Evolutionary conservation across 2,797 vertebrate species (phyloP).

Genomic region (Bradypodion pumilum): DNA sequence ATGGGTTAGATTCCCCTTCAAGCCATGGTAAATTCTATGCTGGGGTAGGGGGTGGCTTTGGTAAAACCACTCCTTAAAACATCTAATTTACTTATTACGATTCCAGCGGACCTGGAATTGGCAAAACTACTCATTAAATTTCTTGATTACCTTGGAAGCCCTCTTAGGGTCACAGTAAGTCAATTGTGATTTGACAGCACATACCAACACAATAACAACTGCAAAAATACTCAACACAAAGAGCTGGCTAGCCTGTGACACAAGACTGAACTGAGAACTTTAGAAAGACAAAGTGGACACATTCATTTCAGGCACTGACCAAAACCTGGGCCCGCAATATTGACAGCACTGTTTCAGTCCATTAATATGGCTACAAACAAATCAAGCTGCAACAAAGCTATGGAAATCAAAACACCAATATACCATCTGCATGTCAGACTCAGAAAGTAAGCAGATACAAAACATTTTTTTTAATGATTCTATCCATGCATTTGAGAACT

Average conservation of each 20-base stretch:
- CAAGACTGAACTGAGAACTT: not conserved
- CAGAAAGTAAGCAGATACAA: not conserved
- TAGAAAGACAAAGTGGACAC: not conserved
- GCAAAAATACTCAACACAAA: not conserved
- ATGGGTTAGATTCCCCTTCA: no score
- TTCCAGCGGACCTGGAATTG: no score
- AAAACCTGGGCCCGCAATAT: not conserved
- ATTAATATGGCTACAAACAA: not conserved
- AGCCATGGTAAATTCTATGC: no score
- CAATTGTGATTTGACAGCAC: no score
- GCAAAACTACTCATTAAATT: no score
- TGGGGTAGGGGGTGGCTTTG: no score
- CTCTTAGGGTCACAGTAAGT: no score
- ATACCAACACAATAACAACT: no score
- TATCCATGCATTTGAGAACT: not conserved
- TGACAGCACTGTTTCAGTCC: not conserved
- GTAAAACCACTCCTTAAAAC: no score
- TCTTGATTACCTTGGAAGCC: no score
- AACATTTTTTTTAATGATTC: not conserved
- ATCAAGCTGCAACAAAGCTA: not conserved
- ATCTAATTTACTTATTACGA: no score
- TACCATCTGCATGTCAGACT: not conserved
- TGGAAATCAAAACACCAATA: not conserved
- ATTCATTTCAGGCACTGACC: not conserved
- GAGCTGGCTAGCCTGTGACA: not conserved